Conservation (phyloP, 2,797 vertebrate species). For the Anguilla pacifica region DNA sequence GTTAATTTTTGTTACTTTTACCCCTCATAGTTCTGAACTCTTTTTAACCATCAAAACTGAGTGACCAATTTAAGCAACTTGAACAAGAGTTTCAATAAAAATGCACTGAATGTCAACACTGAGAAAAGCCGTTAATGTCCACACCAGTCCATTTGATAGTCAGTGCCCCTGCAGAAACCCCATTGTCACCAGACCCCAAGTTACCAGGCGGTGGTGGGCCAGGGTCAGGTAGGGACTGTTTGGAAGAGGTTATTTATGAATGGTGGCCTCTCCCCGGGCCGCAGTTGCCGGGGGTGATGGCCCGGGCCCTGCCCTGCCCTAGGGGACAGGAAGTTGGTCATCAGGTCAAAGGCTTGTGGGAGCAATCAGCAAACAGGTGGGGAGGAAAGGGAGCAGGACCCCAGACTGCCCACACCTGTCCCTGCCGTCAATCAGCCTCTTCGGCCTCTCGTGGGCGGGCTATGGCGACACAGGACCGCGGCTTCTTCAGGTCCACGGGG, state of each 20-base stretch:
- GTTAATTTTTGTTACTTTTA: no score
- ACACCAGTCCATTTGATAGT: neutral
- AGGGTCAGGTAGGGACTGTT: slow-evolving; percentile 58
- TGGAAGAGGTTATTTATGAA: slow-evolving; percentile 71
- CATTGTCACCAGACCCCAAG: neutral
- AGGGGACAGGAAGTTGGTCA: slow-evolving; percentile 66
- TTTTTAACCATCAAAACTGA: no score
- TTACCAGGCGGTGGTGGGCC: neutral
- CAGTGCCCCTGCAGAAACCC: neutral
- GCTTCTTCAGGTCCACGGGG: slow-evolving; percentile 28
- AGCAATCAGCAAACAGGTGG: slow-evolving; percentile 57
- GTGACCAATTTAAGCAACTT: neutral
- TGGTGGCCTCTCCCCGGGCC: slow-evolving; percentile 52
- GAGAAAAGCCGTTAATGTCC: neutral
- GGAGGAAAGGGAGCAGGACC: slow-evolving; percentile 49
- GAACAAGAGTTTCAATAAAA: neutral
- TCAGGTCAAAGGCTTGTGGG: slow-evolving; percentile 39
- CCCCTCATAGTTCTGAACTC: no score
- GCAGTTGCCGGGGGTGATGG: slow-evolving; percentile 56
- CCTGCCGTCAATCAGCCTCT: slow-evolving; percentile 72
- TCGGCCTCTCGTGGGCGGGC: slow-evolving; percentile 23
- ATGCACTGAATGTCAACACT: neutral
- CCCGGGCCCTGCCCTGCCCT: slow-evolving; percentile 47
- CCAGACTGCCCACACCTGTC: slow-evolving; percentile 73
- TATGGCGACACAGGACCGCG: slow-evolving; percentile 26